Conservation (phyloP, 2,113 vertebrate species). For the Lipotes vexillifer region DNA sequence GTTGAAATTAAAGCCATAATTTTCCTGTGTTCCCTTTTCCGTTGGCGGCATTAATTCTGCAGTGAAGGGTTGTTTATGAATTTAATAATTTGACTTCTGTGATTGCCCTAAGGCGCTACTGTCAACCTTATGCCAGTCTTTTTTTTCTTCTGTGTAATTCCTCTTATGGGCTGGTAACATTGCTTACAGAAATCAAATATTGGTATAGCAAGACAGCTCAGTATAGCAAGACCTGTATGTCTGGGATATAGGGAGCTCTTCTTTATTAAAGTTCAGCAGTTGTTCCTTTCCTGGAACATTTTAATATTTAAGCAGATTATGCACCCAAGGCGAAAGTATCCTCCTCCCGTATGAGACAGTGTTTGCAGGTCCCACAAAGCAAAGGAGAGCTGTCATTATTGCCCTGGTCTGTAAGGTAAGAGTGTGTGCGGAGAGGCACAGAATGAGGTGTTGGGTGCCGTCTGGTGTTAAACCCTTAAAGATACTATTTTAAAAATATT, state of each 20-base stretch:
- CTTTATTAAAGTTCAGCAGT: background rate
- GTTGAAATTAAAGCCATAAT: conserved; percentile 67
- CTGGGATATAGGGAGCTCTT: background rate
- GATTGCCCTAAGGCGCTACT: background rate
- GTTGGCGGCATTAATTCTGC: background rate
- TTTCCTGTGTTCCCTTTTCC: conserved; percentile 17
- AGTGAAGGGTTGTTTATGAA: conserved; percentile 56
- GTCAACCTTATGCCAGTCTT: background rate
- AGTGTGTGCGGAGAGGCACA: background rate
- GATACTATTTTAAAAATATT: background rate
- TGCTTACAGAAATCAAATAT: background rate
- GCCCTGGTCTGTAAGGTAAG: background rate
- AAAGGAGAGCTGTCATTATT: background rate
- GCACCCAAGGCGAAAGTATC: background rate
- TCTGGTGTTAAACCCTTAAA: background rate
- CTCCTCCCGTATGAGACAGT: accelerated
- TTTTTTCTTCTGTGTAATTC: background rate
- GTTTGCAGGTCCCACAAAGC: background rate
- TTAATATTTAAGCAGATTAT: background rate
- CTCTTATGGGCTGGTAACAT: background rate
- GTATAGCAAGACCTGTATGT: background rate
- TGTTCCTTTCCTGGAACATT: background rate
- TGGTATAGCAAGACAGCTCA: background rate
- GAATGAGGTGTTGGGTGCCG: background rate
- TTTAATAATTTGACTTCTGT: conserved; percentile 61